Evolutionary conservation across 2,888 invertebrate genomes (phyloP).

Genomic region (Sinhomidia bicolor): DNA sequence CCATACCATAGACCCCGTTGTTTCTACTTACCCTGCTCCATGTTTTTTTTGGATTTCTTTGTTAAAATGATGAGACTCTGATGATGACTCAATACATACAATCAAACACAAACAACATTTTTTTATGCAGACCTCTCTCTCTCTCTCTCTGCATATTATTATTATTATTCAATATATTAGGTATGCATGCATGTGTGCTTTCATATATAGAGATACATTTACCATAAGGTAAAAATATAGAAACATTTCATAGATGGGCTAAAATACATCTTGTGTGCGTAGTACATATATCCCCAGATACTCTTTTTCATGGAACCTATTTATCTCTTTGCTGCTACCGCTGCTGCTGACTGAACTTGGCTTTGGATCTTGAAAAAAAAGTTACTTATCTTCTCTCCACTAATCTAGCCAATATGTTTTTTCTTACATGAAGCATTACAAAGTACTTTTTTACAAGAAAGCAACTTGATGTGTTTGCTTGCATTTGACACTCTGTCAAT

Average conservation of each 20-base stretch:
- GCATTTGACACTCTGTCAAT: slow-evolving; percentile 51
- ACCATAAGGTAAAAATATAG: background rate
- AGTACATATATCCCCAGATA: background rate
- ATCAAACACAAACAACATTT: slow-evolving; percentile 49
- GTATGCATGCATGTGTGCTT: background rate
- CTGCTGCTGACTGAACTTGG: slow-evolving; percentile 43
- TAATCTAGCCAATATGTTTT: background rate
- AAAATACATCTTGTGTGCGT: background rate
- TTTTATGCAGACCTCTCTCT: background rate
- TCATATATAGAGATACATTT: background rate
- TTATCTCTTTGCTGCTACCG: background rate
- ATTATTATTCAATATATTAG: background rate
- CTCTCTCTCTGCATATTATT: background rate
- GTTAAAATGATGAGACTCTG: slow-evolving; percentile 19
- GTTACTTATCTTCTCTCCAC: slow-evolving; percentile 10
- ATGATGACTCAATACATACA: slow-evolving; percentile 61
- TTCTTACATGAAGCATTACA: slow-evolving; percentile 18
- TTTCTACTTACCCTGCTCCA: slow-evolving; percentile 27
- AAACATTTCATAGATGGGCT: slow-evolving; percentile 32
- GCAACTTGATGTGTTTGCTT: background rate
- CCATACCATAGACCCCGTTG: background rate
- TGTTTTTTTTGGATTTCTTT: slow-evolving; percentile 17
- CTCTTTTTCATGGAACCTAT: slow-evolving; percentile 53
- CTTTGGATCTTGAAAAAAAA: slow-evolving; percentile 55
- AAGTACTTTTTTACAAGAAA: slow-evolving; percentile 15